Base-by-base conservation (phyloP, 2,888 invertebrate species). In the Lamellibrachia satsuma region DNA sequence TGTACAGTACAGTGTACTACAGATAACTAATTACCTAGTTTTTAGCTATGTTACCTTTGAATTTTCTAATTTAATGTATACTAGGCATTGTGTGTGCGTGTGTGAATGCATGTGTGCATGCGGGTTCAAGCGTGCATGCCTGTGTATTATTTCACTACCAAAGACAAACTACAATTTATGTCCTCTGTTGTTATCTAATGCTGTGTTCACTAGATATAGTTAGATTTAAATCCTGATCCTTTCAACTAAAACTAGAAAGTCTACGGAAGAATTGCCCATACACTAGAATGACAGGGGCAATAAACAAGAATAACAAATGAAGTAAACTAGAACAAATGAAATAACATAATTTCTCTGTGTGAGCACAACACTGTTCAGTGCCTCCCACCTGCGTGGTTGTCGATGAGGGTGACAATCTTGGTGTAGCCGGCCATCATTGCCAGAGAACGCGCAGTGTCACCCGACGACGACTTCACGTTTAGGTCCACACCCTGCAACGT, bases 401-500 rank as follows among this genome's bases (percentile, higher is more conserved):
- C 96, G 60, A 96, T 96, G 9, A 96, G 94, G 93, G 95, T 96
- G 91, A 96, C 96, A 27, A 96, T 95, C 94, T 96, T 96, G 94
- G 96, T 95, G 94, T 96, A 95, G 9, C 96, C 96, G 93, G 95
- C 95, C 91, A 95, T 94, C 57, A 96, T 94, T 52, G 96, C 96
- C 92, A 96, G 94, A 1, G 96, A 96, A 52, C 96, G 94, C 0
- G 96, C 96, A n/a, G 95, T 96, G 94, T 96, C 96, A 6, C 96
- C 96, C 93, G 95, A 95, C 92, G 95, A 94, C 4, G 95, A 95
- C 93, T 95, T 96, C 52, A 95, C 95, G 93, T 96, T 95, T 22
- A 96, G 95, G 94, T 96, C 95, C 15, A 96, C 96, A 91, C 96
- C 96, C 96, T 96, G 22, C 11, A 15, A 22, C 75, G 22, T 15